phyloP scores from a whole-genome alignment of 2,888 invertebrate genomes.

The Drosophila mettleri region DNA sequence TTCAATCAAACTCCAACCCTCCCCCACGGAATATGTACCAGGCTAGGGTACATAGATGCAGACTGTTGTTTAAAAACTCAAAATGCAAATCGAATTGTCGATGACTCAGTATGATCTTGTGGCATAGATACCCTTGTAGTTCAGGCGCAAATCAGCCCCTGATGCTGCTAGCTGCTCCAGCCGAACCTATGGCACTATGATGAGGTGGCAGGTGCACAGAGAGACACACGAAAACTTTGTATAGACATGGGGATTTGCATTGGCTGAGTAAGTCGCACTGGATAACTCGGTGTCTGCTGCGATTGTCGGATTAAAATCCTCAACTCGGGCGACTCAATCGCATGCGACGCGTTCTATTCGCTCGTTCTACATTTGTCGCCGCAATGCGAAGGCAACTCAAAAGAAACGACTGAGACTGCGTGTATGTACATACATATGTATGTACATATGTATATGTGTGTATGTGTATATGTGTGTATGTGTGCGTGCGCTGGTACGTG shows the following conservation, averaged over 20 bases:
- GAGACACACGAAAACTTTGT: too few species aligned
- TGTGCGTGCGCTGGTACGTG: conserved; percentile 31
- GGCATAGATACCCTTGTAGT: too few species aligned
- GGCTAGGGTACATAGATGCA: too few species aligned
- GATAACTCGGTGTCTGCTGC: not conserved
- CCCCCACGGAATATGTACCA: too few species aligned
- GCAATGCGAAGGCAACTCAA: not conserved
- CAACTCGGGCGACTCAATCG: not conserved
- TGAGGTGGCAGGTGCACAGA: too few species aligned
- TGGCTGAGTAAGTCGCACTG: not conserved
- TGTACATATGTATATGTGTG: not conserved
- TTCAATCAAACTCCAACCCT: too few species aligned
- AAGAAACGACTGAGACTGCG: not conserved
- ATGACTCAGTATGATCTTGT: too few species aligned
- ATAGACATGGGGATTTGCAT: not conserved
- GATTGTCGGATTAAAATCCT: not conserved
- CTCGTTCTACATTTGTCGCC: conserved; percentile 4
- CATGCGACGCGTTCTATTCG: not conserved
- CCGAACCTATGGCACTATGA: too few species aligned
- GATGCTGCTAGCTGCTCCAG: too few species aligned
- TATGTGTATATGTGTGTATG: not conserved
- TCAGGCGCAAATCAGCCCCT: too few species aligned
- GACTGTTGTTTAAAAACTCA: too few species aligned
- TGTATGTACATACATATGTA: not conserved
- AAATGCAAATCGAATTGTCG: too few species aligned